Base-by-base conservation (phyloP, 64 coral and sea anemone genomes). In the Trachythela sp. region DNA sequence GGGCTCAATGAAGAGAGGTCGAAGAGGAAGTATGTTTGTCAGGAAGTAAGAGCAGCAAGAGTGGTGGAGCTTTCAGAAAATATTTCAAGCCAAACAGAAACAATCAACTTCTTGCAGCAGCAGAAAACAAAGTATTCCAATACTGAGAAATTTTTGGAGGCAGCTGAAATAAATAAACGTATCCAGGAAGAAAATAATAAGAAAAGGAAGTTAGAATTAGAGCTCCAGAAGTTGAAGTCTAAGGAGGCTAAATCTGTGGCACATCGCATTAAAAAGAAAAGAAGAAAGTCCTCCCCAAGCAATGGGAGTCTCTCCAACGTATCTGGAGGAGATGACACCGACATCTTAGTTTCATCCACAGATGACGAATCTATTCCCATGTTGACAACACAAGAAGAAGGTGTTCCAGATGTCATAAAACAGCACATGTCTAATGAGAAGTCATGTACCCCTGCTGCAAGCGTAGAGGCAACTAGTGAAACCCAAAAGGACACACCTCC, bases 81-180 rank as follows among this genome's bases (percentile, higher is more conserved):
- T 92, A 42, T 84, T 58, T 29, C 86, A 59, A 64, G 50, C 83
- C 75, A 37, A 60, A 45, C 59, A 85, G 91, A 92, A 39, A 71
- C 91, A 48, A 89, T 92, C 50, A 10, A 67, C 24, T 85, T 92
- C 41, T 51, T 92, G 54, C 86, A 92, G 36, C 39, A 85, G n/a
- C 86, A 85, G 77, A 89, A 92, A 84, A 39, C 33, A 84, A 92
- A 92, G 41, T 88, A 92, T 88, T 26, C 35, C 40, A 92, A 88
- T 32, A 54, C 48, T 22, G 91, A 92, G 87, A 92, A 88, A 59
- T 92, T 88, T 51, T 35, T 92, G 33, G 91, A 92, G 34, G 91
- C 91, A 50, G 91, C 91, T 84, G 86, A 88, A 48, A 92, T 92
- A 52, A 92, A 41, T 40, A 84, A 92, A 76, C 89, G 77, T 26